Conservation (phyloP, 2,888 invertebrate genomes). For the Allophyes oxyacanthae region DNA sequence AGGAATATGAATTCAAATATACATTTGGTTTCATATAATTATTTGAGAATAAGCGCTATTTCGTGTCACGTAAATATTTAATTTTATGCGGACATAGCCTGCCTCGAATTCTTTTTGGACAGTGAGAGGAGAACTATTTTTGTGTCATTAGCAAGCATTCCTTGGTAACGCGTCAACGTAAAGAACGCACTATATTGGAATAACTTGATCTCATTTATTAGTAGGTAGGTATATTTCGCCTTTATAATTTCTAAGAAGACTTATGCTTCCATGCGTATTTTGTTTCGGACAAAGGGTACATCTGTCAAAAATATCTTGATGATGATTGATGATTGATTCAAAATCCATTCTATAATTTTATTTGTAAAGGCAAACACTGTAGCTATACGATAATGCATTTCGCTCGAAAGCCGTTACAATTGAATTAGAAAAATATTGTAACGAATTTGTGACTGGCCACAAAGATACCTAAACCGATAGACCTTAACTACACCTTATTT, state of each 20-base stretch:
- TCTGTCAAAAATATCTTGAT: no score
- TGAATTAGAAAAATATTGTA: constrained; percentile 9
- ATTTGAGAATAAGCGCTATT: constrained; percentile 60
- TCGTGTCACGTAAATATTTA: constrained; percentile 72
- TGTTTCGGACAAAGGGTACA: no score
- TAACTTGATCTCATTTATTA: constrained; percentile 47
- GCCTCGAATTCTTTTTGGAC: constrained; percentile 73
- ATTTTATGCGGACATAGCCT: constrained; percentile 68
- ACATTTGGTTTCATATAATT: constrained; percentile 5
- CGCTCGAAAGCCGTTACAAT: constrained; percentile 39
- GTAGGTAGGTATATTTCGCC: constrained; percentile 10
- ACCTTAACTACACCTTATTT: constrained; percentile 30
- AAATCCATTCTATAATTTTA: constrained; percentile 11
- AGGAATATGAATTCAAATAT: constrained; percentile 12
- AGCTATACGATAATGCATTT: constrained; percentile 17
- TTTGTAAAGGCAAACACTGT: no score
- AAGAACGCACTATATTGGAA: constrained; percentile 74
- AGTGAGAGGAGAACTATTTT: constrained; percentile 72
- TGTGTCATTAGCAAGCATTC: constrained; percentile 81
- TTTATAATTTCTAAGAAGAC: neutral
- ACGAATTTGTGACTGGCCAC: constrained; percentile 14
- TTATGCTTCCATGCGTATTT: no score
- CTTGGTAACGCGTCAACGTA: constrained; percentile 64
- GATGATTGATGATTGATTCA: constrained; percentile 2
- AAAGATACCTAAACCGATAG: constrained; percentile 26